Conservation (phyloP, 2,797 vertebrate species). For the Lagodon rhomboides region DNA sequence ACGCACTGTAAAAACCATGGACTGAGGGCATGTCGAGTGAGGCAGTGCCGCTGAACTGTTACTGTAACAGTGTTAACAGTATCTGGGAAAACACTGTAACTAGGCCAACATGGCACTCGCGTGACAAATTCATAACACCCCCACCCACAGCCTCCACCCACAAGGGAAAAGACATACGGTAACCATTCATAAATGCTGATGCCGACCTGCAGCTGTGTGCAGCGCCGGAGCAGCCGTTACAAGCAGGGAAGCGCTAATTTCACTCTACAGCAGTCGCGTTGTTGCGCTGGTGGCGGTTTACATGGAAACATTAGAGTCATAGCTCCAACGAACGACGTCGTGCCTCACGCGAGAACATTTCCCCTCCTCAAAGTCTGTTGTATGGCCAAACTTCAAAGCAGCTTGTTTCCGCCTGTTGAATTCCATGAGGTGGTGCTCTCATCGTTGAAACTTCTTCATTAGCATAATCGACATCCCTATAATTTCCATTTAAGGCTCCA, state of each 20-base stretch:
- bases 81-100: slow-evolving; percentile 63
- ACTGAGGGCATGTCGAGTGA: slow-evolving; percentile 25
- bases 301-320: slow-evolving; percentile 9
- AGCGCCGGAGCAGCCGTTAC: not conserved
- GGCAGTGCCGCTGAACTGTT: slow-evolving; percentile 23
- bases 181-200: slow-evolving; percentile 68
- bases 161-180: slow-evolving; percentile 47
- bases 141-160: slow-evolving; percentile 33
- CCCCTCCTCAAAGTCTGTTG: not conserved
- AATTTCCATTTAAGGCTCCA: not conserved
- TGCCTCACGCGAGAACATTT: not conserved
- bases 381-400: not conserved
- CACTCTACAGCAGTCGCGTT: slow-evolving; percentile 33
- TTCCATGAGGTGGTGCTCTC: not conserved
- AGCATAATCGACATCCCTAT: not conserved
- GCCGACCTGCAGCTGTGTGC: slow-evolving; percentile 48
- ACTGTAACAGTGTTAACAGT: slow-evolving; percentile 27
- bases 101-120: slow-evolving; percentile 75
- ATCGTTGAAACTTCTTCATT: not conserved
- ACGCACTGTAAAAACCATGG: slow-evolving; percentile 30
- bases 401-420: not conserved
- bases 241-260: slow-evolving; percentile 23
- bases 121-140: slow-evolving; percentile 70
- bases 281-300: slow-evolving; percentile 26
- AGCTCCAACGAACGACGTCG: not conserved